Conservation (phyloP, 2,113 vertebrate genomes). For the Chelonoidis abingdonii region DNA sequence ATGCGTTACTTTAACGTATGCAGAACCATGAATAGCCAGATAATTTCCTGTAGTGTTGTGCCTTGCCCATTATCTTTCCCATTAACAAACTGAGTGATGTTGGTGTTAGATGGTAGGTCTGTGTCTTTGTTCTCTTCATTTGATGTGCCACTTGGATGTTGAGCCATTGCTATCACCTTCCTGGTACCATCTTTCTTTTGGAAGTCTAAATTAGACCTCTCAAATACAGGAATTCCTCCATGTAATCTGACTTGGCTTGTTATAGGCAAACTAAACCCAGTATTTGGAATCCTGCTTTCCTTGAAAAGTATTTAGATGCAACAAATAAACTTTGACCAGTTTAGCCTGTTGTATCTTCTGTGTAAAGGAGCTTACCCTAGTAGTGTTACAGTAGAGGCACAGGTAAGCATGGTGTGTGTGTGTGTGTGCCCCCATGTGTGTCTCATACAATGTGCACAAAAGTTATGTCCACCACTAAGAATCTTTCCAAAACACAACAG, state of each 20-base stretch:
- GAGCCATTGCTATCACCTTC: not conserved
- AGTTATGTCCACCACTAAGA: not conserved
- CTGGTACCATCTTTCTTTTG: not conserved
- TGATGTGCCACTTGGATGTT: too few relatives aligned
- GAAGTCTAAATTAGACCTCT: not conserved
- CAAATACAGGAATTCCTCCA: not conserved
- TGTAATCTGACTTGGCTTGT: not conserved
- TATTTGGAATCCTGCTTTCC: not conserved
- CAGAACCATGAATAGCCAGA: too few relatives aligned
- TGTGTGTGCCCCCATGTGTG: accelerated
- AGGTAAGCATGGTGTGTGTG: not conserved
- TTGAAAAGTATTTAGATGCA: not conserved
- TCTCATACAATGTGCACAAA: accelerated
- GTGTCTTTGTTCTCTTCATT: not conserved
- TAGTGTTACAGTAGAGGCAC: not conserved
- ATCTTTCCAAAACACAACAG: not conserved
- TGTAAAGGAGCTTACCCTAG: not conserved
- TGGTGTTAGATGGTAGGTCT: not conserved
- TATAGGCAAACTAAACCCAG: not conserved
- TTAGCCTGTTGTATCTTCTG: not conserved
- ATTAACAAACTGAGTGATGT: not conserved
- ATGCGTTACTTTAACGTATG: not conserved
- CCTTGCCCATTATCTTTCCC: not conserved
- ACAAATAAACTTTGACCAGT: not conserved
- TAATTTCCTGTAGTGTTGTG: not conserved